phyloP scores from a whole-genome alignment of 23 tunicate genomes.

The Botrylloides violaceus region DNA sequence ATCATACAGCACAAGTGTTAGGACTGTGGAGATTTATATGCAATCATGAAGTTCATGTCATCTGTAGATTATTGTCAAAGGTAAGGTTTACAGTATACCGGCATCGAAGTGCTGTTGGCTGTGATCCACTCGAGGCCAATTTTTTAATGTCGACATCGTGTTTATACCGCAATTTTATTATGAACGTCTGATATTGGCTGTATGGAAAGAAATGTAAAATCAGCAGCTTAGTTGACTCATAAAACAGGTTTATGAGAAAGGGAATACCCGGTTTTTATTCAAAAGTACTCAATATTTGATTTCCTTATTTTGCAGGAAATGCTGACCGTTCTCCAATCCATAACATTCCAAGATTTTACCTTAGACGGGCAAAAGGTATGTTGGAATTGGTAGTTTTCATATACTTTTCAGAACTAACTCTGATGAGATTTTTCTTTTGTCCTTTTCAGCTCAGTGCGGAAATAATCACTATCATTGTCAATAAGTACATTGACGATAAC shows the following conservation, averaged over 20 bases:
- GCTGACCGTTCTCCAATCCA: constrained; percentile 35
- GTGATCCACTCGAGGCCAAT: too few species aligned
- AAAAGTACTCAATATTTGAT: too few species aligned
- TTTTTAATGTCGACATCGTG: not conserved
- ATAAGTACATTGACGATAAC: constrained; percentile 78
- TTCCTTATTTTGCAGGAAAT: constrained; percentile 39
- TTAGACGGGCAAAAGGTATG: constrained; percentile 66
- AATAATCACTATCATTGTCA: constrained; percentile 61
- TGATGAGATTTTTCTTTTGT: not conserved
- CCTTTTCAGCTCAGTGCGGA: constrained; percentile 40
- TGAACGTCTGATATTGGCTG: too few species aligned
- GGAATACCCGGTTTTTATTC: too few species aligned
- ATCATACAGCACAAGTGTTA: constrained; percentile 59
- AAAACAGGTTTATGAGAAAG: too few species aligned
- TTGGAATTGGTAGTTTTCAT: too few species aligned
- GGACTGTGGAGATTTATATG: constrained; percentile 78
- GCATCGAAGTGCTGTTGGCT: too few species aligned
- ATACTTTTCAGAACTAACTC: not conserved
- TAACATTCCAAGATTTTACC: constrained; percentile 49
- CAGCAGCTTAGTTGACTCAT: too few species aligned
- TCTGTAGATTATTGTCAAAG: constrained; percentile 43
- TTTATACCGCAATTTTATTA: not conserved
- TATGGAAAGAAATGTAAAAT: too few species aligned
- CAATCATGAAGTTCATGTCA: constrained; percentile 74
- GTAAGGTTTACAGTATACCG: too few species aligned